A percentile compares a stretch with the other conserved stretches of the same genome.
Conservation (phyloP, 2,113 vertebrate genomes). For the Leucosticte australis region DNA sequence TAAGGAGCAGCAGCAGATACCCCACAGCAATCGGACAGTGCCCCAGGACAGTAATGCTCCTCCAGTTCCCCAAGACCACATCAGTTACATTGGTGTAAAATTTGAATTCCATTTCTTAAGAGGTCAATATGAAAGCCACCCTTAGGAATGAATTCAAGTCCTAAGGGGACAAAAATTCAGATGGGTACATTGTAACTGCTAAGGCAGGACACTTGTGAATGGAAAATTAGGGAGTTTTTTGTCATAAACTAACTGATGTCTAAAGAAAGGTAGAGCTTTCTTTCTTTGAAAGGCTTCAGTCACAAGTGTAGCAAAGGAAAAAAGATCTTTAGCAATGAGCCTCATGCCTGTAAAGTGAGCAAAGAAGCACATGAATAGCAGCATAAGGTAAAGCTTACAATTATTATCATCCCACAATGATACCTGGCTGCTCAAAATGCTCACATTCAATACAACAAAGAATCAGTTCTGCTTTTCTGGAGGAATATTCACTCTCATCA, state of each 20-base stretch:
- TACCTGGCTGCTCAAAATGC: background rate
- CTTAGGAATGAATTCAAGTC: background rate
- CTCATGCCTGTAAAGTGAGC: background rate
- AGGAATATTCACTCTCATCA: background rate
- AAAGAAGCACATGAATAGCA: background rate
- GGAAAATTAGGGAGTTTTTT: background rate
- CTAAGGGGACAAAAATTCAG: background rate
- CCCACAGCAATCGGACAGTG: background rate
- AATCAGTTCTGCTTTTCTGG: background rate
- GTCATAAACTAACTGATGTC: background rate
- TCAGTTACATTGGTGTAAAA: background rate
- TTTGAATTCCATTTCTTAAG: background rate
- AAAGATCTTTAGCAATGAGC: background rate
- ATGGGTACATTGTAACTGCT: background rate
- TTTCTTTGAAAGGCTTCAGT: background rate
- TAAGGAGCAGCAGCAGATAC: background rate
- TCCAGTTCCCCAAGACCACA: background rate
- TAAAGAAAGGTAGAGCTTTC: background rate
- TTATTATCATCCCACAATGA: background rate
- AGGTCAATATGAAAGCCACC: background rate
- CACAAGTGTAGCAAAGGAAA: accelerated
- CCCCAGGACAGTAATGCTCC: background rate
- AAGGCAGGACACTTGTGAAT: background rate
- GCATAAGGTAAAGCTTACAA: background rate
- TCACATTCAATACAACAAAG: background rate